Evolutionary conservation across 2,797 vertebrate species (phyloP).

Genomic region (Phyllotis vaccarum): DNA sequence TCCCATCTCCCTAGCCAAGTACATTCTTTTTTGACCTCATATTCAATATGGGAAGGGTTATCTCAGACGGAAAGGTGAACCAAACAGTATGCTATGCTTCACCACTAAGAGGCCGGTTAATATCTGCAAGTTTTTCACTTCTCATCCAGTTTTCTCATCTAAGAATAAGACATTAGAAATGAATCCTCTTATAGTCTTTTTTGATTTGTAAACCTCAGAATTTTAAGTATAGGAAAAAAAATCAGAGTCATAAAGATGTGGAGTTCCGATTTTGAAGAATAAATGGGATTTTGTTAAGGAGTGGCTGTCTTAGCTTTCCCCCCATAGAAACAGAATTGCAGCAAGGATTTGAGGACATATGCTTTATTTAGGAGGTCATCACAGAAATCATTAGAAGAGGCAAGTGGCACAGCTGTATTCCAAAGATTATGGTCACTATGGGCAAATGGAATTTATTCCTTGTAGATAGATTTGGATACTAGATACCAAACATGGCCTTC

Average conservation of each 20-base stretch:
- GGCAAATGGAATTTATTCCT: background rate
- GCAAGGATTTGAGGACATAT: background rate
- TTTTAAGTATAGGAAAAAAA: background rate
- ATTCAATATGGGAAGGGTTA: background rate
- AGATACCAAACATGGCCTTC: background rate
- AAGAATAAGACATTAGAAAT: background rate
- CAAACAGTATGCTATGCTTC: background rate
- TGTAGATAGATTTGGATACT: background rate
- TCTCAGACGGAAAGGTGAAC: background rate
- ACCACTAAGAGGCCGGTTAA: background rate
- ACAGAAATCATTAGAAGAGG: background rate
- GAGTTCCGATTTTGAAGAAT: background rate
- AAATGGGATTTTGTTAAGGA: constrained; percentile 25
- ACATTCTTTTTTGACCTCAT: background rate
- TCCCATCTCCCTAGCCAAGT: background rate
- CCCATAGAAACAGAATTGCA: background rate
- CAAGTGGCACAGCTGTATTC: background rate
- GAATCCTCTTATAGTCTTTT: background rate
- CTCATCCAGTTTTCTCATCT: background rate
- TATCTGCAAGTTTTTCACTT: background rate
- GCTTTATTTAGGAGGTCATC: background rate
- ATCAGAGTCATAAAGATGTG: background rate
- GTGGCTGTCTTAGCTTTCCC: background rate
- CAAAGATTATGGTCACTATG: background rate
- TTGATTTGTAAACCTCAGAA: background rate